Conservation (phyloP, 2,113 vertebrate species). For the Trematocara stigmaticum region DNA sequence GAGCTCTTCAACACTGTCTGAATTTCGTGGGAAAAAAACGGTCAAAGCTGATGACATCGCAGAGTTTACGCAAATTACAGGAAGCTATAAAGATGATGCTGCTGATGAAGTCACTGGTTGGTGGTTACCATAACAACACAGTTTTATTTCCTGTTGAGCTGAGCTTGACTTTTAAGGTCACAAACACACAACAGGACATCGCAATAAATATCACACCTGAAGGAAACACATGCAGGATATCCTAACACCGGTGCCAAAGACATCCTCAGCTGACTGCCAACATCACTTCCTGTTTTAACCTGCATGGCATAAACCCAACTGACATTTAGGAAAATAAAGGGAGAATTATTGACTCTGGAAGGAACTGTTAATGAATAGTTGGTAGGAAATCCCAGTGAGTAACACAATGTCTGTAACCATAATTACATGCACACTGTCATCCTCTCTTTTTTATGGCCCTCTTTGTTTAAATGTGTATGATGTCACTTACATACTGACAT, state of each 20-base stretch:
- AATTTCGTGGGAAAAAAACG: not conserved
- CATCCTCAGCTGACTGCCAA: not conserved
- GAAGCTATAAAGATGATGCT: not conserved
- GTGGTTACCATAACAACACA: not conserved
- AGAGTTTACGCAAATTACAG: not conserved
- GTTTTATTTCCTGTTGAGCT: not conserved
- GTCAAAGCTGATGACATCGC: not conserved
- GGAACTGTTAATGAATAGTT: not conserved
- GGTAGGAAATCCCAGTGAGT: not conserved
- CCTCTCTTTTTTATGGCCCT: not conserved
- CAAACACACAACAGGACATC: not conserved
- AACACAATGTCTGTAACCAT: not conserved
- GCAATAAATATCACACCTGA: not conserved
- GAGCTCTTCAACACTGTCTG: not conserved
- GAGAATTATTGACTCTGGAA: not conserved
- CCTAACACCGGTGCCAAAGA: not conserved
- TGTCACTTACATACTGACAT: not conserved
- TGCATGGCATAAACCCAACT: not conserved
- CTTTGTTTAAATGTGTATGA: not conserved
- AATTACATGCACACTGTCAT: not conserved
- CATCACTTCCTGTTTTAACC: slow-evolving; percentile 3
- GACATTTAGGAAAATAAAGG: not conserved
- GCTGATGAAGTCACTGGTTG: not conserved
- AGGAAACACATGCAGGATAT: slow-evolving; percentile 29
- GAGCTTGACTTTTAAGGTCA: not conserved